Conservation (phyloP, 2,113 vertebrate species). For the Delphinapterus leucas region DNA sequence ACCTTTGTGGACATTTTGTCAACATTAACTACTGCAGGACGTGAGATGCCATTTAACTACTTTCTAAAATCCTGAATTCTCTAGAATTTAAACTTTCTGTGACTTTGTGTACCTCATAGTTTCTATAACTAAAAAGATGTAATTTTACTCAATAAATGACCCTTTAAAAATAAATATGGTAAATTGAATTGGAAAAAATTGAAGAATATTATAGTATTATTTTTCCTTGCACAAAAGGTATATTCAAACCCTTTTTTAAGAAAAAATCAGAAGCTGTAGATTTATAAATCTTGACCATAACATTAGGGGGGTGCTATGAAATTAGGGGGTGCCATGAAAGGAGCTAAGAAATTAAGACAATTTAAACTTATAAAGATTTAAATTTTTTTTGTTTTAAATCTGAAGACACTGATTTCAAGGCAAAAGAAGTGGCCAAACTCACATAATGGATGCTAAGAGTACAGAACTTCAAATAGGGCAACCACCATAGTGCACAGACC, state of each 20-base stretch:
- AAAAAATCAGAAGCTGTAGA: not conserved
- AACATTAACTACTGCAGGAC: not conserved
- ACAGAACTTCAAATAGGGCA: not conserved
- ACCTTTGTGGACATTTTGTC: not conserved
- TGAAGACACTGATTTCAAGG: not conserved
- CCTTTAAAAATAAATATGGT: not conserved
- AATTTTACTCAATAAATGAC: not conserved
- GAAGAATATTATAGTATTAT: not conserved
- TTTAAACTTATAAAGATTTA: not conserved
- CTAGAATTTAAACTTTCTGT: not conserved
- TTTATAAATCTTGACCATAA: not conserved
- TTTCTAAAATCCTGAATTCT: not conserved
- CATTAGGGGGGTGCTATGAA: not conserved
- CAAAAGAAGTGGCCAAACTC: not conserved
- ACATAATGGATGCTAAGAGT: not conserved
- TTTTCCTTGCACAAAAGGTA: not conserved
- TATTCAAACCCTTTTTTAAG: not conserved
- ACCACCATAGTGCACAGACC: not conserved
- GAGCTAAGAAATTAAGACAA: conserved; percentile 9
- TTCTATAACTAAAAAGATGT: not conserved
- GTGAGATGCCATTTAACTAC: not conserved
- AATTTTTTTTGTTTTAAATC: not conserved
- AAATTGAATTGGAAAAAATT: not conserved
- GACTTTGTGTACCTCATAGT: not conserved
- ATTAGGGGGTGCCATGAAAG: not conserved